A percentile compares a stretch with the other conserved stretches of the same genome.
These are phyloP conservation scores for Bugula neritina DNA, from an alignment of 2,888 invertebrate genomes.

Conservation along the genomic window DNA sequence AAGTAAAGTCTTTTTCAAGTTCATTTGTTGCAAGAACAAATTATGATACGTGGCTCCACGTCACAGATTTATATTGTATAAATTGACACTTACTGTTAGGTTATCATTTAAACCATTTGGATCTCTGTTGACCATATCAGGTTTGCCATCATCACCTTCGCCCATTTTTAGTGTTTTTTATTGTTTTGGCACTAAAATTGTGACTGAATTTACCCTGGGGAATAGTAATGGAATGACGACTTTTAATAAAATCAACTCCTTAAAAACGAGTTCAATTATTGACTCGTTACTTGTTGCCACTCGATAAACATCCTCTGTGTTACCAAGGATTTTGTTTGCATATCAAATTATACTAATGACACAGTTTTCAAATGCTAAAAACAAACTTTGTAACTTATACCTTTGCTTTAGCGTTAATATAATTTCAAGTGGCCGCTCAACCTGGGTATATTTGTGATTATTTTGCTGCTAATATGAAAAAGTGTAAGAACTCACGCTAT, in stretches of 20 bases:
- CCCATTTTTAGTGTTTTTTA: background rate
- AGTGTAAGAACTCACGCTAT: too few relatives aligned
- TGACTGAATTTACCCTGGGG: background rate
- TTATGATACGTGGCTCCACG: too few relatives aligned
- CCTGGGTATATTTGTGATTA: too few relatives aligned
- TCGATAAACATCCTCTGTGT: background rate
- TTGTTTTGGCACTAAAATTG: background rate
- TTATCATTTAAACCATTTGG: constrained; percentile 66
- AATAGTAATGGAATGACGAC: background rate
- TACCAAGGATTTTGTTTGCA: background rate
- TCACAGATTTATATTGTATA: background rate
- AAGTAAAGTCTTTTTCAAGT: background rate
- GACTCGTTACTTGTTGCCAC: background rate
- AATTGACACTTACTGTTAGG: constrained; percentile 59
- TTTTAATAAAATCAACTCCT: background rate
- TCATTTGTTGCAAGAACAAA: background rate
- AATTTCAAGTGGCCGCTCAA: too few relatives aligned
- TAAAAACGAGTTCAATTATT: background rate
- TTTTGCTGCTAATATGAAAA: too few relatives aligned
- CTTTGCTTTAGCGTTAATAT: background rate
- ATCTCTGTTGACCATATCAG: constrained; percentile 64
- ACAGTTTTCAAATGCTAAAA: background rate
- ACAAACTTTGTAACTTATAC: background rate
- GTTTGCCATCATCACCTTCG: background rate
- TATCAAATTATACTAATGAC: background rate